phyloP scores from a whole-genome alignment of 2,888 invertebrate genomes.

The Nomada flava region DNA sequence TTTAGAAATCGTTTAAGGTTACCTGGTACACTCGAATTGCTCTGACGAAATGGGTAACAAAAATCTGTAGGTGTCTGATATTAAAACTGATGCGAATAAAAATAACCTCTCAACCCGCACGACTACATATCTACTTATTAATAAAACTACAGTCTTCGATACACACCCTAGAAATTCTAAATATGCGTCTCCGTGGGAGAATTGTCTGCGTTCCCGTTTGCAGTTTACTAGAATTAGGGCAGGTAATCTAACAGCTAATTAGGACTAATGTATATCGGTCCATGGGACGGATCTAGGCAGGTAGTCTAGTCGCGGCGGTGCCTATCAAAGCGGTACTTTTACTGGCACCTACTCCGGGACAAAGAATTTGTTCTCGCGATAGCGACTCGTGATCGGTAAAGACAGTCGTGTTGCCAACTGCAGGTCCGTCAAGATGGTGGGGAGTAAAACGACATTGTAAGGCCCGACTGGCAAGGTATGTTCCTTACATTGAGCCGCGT shows the following conservation, averaged over 20 bases:
- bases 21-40: conserved; percentile 1
- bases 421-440: conserved; percentile 37
- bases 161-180: not conserved
- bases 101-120: not conserved
- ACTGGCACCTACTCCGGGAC: conserved; percentile 51
- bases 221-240: not conserved
- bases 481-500: conserved; percentile 63
- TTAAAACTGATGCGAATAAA: not conserved
- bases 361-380: conserved; percentile 55
- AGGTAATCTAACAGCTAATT: conserved; percentile 1
- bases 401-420: conserved; percentile 72
- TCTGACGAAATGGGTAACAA: not conserved
- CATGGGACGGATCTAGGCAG: not conserved
- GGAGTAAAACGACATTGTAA: conserved; percentile 60
- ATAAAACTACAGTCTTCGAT: too few relatives aligned
- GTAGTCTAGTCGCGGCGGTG: conserved; percentile 30
- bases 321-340: conserved; percentile 46
- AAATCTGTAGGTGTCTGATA: not conserved
- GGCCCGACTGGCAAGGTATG: conserved; percentile 53
- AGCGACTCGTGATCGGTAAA: conserved; percentile 47
- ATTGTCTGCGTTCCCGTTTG: not conserved
- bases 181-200: not conserved
- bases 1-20: conserved; percentile 45
- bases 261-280: not conserved
- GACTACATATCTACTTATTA: too few relatives aligned